A percentile compares a stretch with the other conserved stretches of the same genome.
Evolutionary conservation across 2,888 invertebrate genomes (phyloP).

Genomic region (Nymphalis polychloros): DNA sequence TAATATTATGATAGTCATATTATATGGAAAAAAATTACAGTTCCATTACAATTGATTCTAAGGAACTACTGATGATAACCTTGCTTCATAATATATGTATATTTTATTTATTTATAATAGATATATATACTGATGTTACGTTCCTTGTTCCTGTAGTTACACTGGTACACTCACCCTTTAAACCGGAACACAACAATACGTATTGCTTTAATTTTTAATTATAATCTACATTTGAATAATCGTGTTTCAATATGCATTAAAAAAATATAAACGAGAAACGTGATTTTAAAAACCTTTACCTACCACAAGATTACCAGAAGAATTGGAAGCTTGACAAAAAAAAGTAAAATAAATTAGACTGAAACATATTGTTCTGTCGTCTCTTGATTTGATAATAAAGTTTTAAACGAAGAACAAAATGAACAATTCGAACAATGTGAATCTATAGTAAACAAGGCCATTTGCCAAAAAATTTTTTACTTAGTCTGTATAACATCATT

Average conservation of each 20-base stretch:
- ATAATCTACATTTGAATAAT: too few relatives aligned
- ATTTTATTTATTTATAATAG: too few relatives aligned
- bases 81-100: too few relatives aligned
- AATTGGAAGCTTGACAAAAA: background rate
- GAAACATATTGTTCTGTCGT: conserved; percentile 9
- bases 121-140: too few relatives aligned
- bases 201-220: too few relatives aligned
- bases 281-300: conserved; percentile 18
- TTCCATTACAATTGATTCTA: too few relatives aligned
- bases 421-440: conserved; percentile 20
- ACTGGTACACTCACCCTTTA: too few relatives aligned
- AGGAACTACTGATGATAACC: too few relatives aligned
- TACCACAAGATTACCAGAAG: conserved; percentile 12
- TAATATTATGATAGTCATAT: too few relatives aligned
- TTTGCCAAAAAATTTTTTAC: conserved; percentile 45
- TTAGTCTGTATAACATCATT: conserved; percentile 5
- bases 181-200: too few relatives aligned
- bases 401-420: background rate
- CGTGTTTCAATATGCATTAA: background rate
- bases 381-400: conserved; percentile 3
- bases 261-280: background rate
- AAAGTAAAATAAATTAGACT: background rate
- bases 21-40: too few relatives aligned
- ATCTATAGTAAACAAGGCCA: conserved; percentile 44
- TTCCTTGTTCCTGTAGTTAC: too few relatives aligned